Conservation (phyloP, 2,113 vertebrate species). For the Murina feae region DNA sequence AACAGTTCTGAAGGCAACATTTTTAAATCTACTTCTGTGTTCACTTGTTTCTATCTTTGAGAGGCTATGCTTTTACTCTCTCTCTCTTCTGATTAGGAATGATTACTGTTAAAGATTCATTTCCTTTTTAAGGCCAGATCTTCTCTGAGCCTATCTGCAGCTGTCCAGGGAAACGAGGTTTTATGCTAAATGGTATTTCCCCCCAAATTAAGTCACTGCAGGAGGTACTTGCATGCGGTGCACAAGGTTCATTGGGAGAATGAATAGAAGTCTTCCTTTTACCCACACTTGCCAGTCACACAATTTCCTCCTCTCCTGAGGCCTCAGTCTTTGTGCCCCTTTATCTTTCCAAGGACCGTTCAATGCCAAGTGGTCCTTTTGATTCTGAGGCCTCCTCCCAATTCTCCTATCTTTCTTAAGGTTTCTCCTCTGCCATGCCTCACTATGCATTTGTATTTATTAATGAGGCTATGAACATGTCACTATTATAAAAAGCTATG, state of each 20-base stretch:
- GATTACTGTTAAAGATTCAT: neutral
- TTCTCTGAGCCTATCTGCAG: neutral
- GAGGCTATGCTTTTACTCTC: neutral
- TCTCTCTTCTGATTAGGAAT: neutral
- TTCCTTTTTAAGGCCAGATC: conserved; percentile 4
- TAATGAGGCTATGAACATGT: neutral
- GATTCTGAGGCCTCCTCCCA: neutral
- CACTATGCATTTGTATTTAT: neutral
- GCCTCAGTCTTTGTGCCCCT: no score
- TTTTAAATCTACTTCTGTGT: neutral
- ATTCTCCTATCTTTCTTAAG: neutral
- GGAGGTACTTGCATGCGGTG: neutral
- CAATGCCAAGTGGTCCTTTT: neutral
- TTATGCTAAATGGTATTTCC: neutral
- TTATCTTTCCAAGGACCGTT: neutral
- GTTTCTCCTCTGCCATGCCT: neutral
- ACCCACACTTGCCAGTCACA: neutral
- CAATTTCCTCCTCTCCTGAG: neutral
- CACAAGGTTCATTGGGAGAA: neutral
- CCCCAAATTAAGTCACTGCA: neutral
- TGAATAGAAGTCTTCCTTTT: neutral
- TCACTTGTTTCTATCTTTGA: neutral
- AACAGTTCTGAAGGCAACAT: neutral
- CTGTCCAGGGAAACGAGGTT: neutral
- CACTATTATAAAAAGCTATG: neutral